Conservation (phyloP, 2,113 vertebrate species). For the Chloropsis hardwickii region DNA sequence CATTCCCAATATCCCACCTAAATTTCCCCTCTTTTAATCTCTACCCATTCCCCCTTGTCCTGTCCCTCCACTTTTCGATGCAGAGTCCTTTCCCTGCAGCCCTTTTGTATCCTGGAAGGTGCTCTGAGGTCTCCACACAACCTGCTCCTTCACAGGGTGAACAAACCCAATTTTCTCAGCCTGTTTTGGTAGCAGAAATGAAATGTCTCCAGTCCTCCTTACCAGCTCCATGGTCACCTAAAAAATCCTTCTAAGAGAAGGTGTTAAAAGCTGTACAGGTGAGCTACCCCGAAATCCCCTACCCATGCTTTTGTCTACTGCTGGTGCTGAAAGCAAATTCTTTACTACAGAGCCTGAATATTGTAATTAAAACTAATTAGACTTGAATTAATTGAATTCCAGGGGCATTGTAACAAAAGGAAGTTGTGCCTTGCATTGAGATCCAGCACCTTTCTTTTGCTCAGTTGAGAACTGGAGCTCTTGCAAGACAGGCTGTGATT, state of each 20-base stretch:
- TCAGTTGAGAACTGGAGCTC: not conserved
- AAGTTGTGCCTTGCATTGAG: not conserved
- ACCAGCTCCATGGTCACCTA: not conserved
- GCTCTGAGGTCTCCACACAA: not conserved
- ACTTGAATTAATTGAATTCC: not conserved
- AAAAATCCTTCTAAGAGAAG: not conserved
- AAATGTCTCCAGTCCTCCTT: not conserved
- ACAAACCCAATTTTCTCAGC: not conserved
- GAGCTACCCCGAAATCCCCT: not conserved
- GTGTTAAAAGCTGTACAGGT: not conserved
- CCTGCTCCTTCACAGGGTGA: not conserved
- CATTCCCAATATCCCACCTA: not conserved
- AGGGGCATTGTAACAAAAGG: not conserved
- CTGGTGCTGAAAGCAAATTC: not conserved
- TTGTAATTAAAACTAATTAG: not conserved
- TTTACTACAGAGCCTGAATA: not conserved
- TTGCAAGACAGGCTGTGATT: not conserved
- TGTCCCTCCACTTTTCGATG: fast-evolving
- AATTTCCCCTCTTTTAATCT: no score
- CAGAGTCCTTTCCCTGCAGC: not conserved
- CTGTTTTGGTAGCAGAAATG: not conserved
- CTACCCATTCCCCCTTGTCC: no score
- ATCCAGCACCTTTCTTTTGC: not conserved
- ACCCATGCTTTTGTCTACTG: not conserved
- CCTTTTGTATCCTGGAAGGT: fast-evolving